Base-by-base conservation (phyloP, 2,888 invertebrate species). In the Hyposoter didymator region DNA sequence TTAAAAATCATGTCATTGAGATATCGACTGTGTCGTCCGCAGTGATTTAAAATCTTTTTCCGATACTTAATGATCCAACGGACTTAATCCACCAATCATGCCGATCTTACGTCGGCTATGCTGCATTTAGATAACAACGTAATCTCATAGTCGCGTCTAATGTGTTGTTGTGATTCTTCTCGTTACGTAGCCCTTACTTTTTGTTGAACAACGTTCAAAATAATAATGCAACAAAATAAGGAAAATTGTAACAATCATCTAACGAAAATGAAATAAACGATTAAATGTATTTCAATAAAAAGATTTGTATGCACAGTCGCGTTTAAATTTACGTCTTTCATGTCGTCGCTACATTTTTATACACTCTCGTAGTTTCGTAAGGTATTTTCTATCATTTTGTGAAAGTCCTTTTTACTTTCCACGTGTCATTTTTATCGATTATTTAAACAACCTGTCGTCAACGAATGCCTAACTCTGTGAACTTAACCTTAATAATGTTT, bases 91-190 rank as follows among this genome's bases (percentile, higher is more conserved):
- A 69, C 17, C 17, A 45, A 19, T 70, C 49, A 47, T 70, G 43
- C 35, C 74, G 74, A 74, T 70, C 4, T 55, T 67, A 52, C 35
- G 78, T 82, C 84, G 81, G 70, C 67, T 39, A 69, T 55, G 85
- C 82, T 89, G 87, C 87, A 89, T 86, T 88, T 90, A 85, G 88
- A 78, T 90, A 90, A 89, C 87, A 88, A 74, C 74, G 76, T 70
- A 76, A 74, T 78, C 22, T 62, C 75, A 45, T 78, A 81, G 66
- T 75, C 35, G 62, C 39, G 67, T 81, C 49, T 12, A 76, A 62
- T 49, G 10, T 52, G 10, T 76, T 75, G 2, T 52, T 35, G 47
- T 35, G 35, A 64, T 67, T 49, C 22, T 39, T 49, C 66, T 52
- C 35, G 28, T 67, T 52, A 67, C 49, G 32, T 64, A 64, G 22